These are phyloP conservation scores for Athene noctua DNA, from an alignment of 2,113 vertebrate species.

Conservation along the genomic window DNA sequence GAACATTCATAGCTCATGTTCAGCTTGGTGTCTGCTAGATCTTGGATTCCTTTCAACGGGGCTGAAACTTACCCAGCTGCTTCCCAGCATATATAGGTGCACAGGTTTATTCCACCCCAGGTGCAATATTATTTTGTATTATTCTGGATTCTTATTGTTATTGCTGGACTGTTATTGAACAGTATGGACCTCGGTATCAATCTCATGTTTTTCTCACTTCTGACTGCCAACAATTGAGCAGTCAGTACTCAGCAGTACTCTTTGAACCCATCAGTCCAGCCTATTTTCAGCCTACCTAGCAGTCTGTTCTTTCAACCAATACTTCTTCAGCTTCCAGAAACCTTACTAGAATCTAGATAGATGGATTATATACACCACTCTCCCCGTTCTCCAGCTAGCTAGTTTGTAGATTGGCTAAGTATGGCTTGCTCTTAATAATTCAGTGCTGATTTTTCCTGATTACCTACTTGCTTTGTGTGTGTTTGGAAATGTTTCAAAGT, in stretches of 20 bases:
- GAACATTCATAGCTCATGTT: accelerated
- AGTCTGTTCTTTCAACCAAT: not conserved
- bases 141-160: not conserved
- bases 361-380: not conserved
- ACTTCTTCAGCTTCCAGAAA: not conserved
- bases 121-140: not conserved
- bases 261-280: not conserved
- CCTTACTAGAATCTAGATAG: not conserved
- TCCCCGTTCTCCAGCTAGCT: not conserved
- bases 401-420: not conserved
- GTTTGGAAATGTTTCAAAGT: not conserved
- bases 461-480: not conserved
- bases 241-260: not conserved
- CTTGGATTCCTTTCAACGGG: not conserved
- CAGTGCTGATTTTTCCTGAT: not conserved
- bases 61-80: not conserved
- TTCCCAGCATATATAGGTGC: not conserved
- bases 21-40: not conserved
- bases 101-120: not conserved
- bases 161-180: not conserved
- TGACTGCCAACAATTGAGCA: not conserved
- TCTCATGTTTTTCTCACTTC: not conserved
- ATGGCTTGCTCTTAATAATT: not conserved
- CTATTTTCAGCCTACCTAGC: not conserved
- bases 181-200: accelerated